phyloP scores from a whole-genome alignment of 1,140 invertebrate genomes.

The Papilio dardanus region DNA sequence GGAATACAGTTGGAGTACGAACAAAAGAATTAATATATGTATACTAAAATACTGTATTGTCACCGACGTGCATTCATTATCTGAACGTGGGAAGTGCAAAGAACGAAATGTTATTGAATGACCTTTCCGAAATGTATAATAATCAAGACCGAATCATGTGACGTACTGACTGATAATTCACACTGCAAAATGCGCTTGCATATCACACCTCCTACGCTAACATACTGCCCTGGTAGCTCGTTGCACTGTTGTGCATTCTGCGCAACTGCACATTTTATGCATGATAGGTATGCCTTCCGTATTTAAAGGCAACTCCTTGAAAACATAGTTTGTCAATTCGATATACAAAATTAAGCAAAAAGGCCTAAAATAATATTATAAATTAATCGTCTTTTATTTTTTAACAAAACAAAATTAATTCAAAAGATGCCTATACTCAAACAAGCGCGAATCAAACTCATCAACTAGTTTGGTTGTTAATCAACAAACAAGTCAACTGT shows the following conservation, averaged over 20 bases:
- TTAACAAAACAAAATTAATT: background rate
- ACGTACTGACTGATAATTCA: conserved; percentile 17
- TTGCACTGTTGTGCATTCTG: conserved; percentile 67
- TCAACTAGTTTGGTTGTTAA: background rate
- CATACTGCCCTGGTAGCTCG: conserved; percentile 63
- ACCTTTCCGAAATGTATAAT: conserved; percentile 23
- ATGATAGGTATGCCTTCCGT: background rate
- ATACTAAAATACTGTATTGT: conserved; percentile 15
- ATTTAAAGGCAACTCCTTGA: background rate
- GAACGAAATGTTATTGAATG: conserved; percentile 35
- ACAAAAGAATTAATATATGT: conserved; percentile 11
- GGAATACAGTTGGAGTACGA: background rate
- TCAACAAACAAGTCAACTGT: conserved; percentile 51
- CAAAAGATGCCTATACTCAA: too few relatives aligned
- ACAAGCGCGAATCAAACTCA: too few relatives aligned
- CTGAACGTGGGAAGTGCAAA: conserved; percentile 18
- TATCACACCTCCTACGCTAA: conserved; percentile 45
- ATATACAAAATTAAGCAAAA: background rate
- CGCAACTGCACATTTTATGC: background rate
- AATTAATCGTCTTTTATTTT: background rate
- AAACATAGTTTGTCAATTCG: background rate
- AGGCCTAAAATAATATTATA: background rate
- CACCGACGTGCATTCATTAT: conserved; percentile 10
- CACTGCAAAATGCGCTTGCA: conserved; percentile 44
- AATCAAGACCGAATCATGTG: background rate